Base-by-base conservation (phyloP, 2,888 invertebrate genomes). In the Eristalis intricaria region DNA sequence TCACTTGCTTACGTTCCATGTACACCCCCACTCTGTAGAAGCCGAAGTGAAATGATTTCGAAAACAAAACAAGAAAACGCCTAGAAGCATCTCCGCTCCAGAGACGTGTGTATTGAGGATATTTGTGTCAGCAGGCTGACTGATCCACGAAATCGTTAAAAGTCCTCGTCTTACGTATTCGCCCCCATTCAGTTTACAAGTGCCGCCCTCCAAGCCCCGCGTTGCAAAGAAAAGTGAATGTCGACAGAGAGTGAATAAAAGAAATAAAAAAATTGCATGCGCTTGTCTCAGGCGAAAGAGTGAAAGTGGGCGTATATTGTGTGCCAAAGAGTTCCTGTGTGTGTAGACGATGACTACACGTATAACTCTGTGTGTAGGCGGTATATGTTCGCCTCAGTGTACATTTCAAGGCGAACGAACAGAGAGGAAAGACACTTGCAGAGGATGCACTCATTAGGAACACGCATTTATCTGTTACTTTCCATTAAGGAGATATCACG, bases 101-200 rank as follows among this genome's bases (percentile, higher is more conserved):
- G 58, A 35, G 64, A 65, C 15, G 32, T 50, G 22, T 63, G 68
- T 61, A 50, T 71, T 60, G 43, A 22, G 38, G 75, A 79, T 79
- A 84, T 79, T 63, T 84, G 61, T 79, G 79, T 84, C 84, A 84
- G 84, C 79, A 84, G 75, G 79, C 84, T 79, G 74, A 79, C 74
- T 79, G 84, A 84, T 79, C 70, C 79, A 84, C 79, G 70, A 56
- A 84, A 79, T 64, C 38, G 8, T 65, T 79, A 19, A 40, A 75
- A 70, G 23, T 23, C 65, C 23, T 19, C 50, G 32, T 35, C 40
- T 74, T 75, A 74, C 61, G 23, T 61, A 35, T 74, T 26, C 65
- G 29, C 13, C 11, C 32, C 3, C 15, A 11, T 3, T 4, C 35
- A 35, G 4, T 23, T 1, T 13, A 7, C 29, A 29, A 0, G 10